Base-by-base conservation (phyloP, 2,113 vertebrate genomes). In the Phainopepla nitens region DNA sequence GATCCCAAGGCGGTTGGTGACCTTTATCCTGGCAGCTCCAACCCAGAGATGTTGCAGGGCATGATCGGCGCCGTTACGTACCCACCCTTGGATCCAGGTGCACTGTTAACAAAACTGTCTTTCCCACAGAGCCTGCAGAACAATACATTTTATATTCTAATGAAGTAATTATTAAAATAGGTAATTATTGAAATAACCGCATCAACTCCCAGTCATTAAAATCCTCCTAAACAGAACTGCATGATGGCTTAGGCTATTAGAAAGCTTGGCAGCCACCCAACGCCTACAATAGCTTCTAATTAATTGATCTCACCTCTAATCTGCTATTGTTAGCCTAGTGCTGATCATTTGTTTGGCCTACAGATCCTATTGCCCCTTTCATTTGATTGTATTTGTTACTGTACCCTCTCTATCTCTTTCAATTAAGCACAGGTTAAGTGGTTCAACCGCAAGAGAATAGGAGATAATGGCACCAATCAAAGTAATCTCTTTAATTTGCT, bases 361-460 rank as follows among this genome's bases (percentile, higher is more conserved):
- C 97, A 97, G 98, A 98, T 98, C 98, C 97, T 98, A 98, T 97
- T 98, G 98, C 98, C 97, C 97, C 98, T 98, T 98, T 97, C 97
- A 98, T 98, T 98, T 98, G 98, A 98, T 98, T 98, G 98, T 98
- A 98, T 98, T 98, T 98, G 98, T 98, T 98, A 98, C 98, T 98
- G 98, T 98, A 98, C 97, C 97, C 98, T 98, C 97, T 98, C 98
- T 98, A 98, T 98, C 98, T 98, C 98, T 98, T 98, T 98, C 98
- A 98, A 98, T 98, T 98, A 98, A 98, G 98, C 97, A 98, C 98
- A 98, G 98, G 98, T 98, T 98, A 98, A 98, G 98, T 98, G 98
- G 98, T 98, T 98, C 98, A 98, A 98, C 98, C 98, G 61, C 97
- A 98, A 98, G 98, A 98, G 98, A 98, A 98, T 97, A 98, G 97